Conservation (phyloP, 2,797 vertebrate genomes). For the Tragelaphus oryx region DNA sequence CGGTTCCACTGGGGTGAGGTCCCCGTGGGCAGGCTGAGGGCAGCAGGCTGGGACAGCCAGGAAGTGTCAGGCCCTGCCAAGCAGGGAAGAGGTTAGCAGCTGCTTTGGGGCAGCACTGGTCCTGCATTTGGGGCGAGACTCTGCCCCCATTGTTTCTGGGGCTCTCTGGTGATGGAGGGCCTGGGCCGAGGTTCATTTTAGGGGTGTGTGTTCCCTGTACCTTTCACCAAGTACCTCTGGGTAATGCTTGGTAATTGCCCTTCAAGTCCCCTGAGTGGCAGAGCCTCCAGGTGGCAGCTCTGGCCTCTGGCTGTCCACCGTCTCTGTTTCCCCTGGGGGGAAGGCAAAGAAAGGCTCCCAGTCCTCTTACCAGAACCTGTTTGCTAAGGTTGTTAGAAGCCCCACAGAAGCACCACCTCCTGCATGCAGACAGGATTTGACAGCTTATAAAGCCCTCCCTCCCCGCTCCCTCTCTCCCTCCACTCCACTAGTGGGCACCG, state of each 20-base stretch:
- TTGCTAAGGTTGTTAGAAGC: not conserved
- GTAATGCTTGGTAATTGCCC: not conserved
- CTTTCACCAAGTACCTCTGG: not conserved
- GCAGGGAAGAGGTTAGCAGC: not conserved
- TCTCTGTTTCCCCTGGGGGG: not conserved
- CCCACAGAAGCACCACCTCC: not conserved
- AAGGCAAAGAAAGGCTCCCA: not conserved
- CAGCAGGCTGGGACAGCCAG: not conserved
- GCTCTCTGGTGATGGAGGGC: not conserved
- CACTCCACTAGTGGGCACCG: not conserved
- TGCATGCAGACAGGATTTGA: not conserved
- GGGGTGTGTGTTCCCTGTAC: not conserved
- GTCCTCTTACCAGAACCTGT: not conserved
- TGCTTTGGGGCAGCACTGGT: not conserved
- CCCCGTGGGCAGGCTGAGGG: not conserved
- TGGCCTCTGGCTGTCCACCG: fast-evolving
- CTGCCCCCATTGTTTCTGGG: not conserved
- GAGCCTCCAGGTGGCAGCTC: not conserved
- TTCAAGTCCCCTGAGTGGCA: not conserved
- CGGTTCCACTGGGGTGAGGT: not conserved
- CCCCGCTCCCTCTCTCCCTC: not conserved
- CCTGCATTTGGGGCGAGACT: not conserved
- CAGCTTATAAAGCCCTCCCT: not conserved
- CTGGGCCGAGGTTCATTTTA: not conserved
- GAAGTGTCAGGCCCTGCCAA: not conserved